These are phyloP conservation scores for Prolemur simus DNA, from an alignment of 2,113 vertebrate genomes.

Conservation along the genomic window DNA sequence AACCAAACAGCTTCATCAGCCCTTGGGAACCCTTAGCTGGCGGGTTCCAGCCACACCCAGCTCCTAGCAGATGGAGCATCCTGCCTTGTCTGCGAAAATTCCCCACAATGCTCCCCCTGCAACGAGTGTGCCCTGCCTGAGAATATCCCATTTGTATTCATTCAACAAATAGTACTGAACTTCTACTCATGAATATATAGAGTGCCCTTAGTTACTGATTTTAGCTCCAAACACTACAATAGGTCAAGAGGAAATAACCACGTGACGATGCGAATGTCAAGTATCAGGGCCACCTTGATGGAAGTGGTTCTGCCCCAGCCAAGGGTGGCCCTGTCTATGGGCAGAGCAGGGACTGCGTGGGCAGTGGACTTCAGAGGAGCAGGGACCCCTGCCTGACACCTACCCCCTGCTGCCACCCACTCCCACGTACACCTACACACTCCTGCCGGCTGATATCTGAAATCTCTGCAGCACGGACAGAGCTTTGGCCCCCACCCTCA, in stretches of 20 bases:
- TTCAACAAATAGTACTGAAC: neutral
- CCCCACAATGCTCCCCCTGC: neutral
- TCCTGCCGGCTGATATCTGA: neutral
- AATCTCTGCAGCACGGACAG: neutral
- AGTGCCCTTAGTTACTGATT: neutral
- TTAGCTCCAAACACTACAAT: neutral
- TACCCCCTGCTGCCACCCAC: neutral
- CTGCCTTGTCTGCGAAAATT: neutral
- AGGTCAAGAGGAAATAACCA: neutral
- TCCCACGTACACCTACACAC: neutral
- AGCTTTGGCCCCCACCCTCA: neutral
- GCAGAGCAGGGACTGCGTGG: neutral
- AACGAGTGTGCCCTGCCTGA: neutral
- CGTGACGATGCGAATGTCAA: fast-evolving
- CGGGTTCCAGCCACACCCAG: neutral
- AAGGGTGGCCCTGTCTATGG: neutral
- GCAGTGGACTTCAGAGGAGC: neutral
- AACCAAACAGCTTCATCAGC: neutral
- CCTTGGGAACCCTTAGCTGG: neutral
- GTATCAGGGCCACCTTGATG: neutral
- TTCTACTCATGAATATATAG: neutral
- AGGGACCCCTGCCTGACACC: fast-evolving
- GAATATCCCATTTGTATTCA: neutral
- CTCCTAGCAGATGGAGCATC: neutral
- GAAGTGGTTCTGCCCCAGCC: neutral